phyloP scores from a whole-genome alignment of 1,140 invertebrate species.

The Drosophila sproati region DNA sequence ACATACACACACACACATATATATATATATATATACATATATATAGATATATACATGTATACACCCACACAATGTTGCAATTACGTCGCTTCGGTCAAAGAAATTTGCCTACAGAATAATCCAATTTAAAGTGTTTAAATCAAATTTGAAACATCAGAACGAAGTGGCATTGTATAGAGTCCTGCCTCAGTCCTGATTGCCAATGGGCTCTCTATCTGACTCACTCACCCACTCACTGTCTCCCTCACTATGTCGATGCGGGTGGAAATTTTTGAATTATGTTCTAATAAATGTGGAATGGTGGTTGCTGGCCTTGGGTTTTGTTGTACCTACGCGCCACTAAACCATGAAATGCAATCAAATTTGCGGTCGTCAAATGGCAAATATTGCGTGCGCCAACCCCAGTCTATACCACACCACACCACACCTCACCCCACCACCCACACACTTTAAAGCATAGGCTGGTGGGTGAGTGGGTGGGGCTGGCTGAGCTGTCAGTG shows the following conservation, averaged over 20 bases:
- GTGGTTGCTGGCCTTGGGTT: conserved; percentile 36
- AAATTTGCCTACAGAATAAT: conserved; percentile 83
- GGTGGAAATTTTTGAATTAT: conserved; percentile 81
- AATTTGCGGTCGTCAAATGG: conserved; percentile 84
- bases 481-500: conserved; percentile 66
- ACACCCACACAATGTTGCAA: conserved; percentile 75
- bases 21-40: conserved; percentile 13
- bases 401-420: neutral
- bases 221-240: no score
- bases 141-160: conserved; percentile 80
- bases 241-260: conserved; percentile 18
- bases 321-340: conserved; percentile 77
- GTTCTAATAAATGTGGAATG: conserved; percentile 78
- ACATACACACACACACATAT: conserved; percentile 21
- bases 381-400: conserved; percentile 69
- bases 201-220: conserved; percentile 7
- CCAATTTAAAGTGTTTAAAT: conserved; percentile 84
- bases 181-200: conserved; percentile 19
- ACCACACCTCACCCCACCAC: neutral
- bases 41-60: neutral
- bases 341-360: conserved; percentile 84
- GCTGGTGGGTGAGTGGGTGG: neutral
- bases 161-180: conserved; percentile 63
- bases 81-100: conserved; percentile 69
- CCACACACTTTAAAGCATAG: conserved; percentile 61